Evolutionary conservation across 2,888 invertebrate genomes (phyloP), one percentile per base, ranked within the genome.

Genomic region (Ptycholaimellus sp.): DNA sequence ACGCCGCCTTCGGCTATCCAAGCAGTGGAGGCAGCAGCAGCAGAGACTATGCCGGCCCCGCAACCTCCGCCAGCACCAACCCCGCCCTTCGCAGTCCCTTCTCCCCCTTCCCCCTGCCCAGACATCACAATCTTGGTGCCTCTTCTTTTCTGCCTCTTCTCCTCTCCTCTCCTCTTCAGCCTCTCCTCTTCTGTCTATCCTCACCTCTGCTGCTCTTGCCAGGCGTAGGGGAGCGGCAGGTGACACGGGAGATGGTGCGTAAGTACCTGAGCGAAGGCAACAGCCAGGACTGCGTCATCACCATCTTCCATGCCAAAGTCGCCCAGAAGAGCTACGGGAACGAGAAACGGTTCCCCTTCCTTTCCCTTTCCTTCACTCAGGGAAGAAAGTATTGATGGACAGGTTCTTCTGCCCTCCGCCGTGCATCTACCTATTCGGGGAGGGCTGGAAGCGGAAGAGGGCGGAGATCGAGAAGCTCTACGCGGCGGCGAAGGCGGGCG

Each of bases 291-390:
- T 83, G 85, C 79, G 75, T 82, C 18, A 76, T 96, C 40, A 83
- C 90, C 36, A 90, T 96, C 51, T 68, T 93, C 39, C 96, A 96
- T 64, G 96, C 96, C 33, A 96, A 96, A 70, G 96, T 96, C 34
- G 96, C 96, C 23, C 96, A 99, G 63, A 99, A 99, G 59, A 93
- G 90, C 0, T 96, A 96, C 59, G 96, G 96, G 45, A 96, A 93
- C 61, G 96, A 99, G 59, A 99, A 99, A 62, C 70, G 96, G 64
- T 64, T 40, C 44, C 51, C 37, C 30, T 28, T 6, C 29, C 4
- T 16, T 22, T 11, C 6, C 4, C 20, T 5, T 14, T 18, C 5
- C 5, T 18, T 19, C 14, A 5, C 20, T 18, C 18, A 6, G 6
- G 9, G 7, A 30, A 7, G 17, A 35, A 37, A 21, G 14, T 23